Evolutionary conservation across 2,797 vertebrate genomes (phyloP).

Genomic region (Falco concolor): DNA sequence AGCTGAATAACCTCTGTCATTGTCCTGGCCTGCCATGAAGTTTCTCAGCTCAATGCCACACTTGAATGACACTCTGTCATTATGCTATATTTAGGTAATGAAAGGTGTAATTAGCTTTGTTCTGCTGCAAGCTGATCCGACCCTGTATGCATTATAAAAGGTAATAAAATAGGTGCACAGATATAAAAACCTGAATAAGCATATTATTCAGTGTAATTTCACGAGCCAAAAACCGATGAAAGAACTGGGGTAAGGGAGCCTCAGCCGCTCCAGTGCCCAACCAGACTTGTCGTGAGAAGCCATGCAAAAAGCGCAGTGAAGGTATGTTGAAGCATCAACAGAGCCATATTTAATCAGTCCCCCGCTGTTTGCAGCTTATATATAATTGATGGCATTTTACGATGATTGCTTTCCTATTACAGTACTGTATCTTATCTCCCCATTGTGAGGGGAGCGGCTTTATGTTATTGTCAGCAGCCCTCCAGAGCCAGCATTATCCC

Average conservation of each 20-base stretch:
- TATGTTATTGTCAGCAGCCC: conserved; percentile 58
- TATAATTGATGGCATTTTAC: conserved; percentile 73
- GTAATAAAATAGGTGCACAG: conserved; percentile 77
- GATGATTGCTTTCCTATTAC: conserved; percentile 73
- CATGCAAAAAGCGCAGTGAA: background rate
- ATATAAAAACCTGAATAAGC: conserved; percentile 75
- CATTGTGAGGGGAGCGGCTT: conserved; percentile 60
- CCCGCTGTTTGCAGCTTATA: conserved; percentile 49
- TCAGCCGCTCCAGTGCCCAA: conserved; percentile 52
- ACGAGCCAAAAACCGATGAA: conserved; percentile 60
- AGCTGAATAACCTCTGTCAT: conserved; percentile 66
- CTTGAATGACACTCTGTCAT: conserved; percentile 79
- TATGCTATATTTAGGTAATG: conserved; percentile 78
- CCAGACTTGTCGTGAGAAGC: conserved; percentile 25
- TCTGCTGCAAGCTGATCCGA: conserved; percentile 74
- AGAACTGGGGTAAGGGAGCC: conserved; percentile 46
- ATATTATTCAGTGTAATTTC: conserved; percentile 68
- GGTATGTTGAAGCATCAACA: conserved; percentile 47
- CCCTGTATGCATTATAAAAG: conserved; percentile 70
- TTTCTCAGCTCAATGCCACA: conserved; percentile 74
- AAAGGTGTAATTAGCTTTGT: conserved; percentile 81
- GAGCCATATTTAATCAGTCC: conserved; percentile 62
- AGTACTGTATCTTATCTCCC: conserved; percentile 59
- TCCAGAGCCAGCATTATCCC: conserved; percentile 44
- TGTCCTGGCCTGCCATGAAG: conserved; percentile 70